Evolutionary conservation across 2,113 vertebrate genomes (phyloP).

Genomic region (Chionodraco myersi): DNA sequence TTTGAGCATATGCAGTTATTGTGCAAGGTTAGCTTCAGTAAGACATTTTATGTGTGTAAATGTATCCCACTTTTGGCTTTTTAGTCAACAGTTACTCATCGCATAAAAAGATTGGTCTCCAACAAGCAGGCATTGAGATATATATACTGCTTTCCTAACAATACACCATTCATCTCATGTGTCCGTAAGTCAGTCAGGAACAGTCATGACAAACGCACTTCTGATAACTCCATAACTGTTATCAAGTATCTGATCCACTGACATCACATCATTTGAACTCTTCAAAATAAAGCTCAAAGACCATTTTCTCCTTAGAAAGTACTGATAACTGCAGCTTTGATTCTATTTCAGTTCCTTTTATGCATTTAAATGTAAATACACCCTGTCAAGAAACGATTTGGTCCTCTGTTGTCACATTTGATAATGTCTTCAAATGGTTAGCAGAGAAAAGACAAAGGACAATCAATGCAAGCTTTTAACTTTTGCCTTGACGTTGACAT

Average conservation of each 20-base stretch:
- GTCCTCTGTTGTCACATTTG: conserved; percentile 28
- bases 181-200: conserved; percentile 65
- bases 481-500: conserved; percentile 39
- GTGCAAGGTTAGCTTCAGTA: not conserved
- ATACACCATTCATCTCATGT: conserved; percentile 68
- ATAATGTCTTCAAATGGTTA: conserved; percentile 39
- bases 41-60: not conserved
- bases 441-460: conserved; percentile 26
- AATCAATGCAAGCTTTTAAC: conserved; percentile 51
- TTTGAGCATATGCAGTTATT: too few species aligned
- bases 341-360: conserved; percentile 13
- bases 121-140: conserved; percentile 3
- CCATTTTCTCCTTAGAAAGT: conserved; percentile 1
- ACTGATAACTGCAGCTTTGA: conserved; percentile 17
- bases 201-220: conserved; percentile 48
- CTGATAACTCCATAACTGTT: conserved; percentile 41
- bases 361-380: conserved; percentile 37
- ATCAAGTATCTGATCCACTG: conserved; percentile 52
- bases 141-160: conserved; percentile 16
- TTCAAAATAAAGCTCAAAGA: conserved; percentile 43
- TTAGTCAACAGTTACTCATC: conserved; percentile 4
- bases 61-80: not conserved
- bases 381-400: conserved; percentile 48
- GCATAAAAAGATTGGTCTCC: conserved; percentile 1
- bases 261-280: conserved; percentile 31